These are phyloP conservation scores for Thymelicus lineola DNA, from an alignment of 2,888 invertebrate species.

Conservation along the genomic window DNA sequence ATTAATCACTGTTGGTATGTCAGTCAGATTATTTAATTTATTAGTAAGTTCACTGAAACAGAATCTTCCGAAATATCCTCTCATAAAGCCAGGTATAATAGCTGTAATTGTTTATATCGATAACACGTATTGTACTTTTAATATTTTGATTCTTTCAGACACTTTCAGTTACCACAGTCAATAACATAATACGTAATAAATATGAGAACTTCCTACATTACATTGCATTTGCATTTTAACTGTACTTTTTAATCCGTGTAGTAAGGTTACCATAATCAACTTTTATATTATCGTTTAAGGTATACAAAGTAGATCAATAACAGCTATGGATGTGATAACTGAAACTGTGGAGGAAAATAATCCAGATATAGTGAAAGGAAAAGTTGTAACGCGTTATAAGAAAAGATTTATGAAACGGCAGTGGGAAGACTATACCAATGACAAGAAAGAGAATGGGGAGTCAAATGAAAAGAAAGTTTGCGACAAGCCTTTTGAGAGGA, in stretches of 20 bases:
- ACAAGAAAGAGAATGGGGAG: constrained; percentile 72
- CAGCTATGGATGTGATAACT: constrained; percentile 54
- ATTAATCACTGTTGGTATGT: constrained; percentile 67
- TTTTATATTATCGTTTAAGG: constrained; percentile 43
- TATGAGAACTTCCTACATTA: too few species aligned
- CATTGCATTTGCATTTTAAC: too few species aligned
- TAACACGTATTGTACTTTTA: constrained; percentile 40
- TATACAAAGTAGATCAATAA: constrained; percentile 49
- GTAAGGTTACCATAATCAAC: too few species aligned
- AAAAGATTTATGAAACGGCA: constrained; percentile 63
- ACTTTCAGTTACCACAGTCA: too few species aligned
- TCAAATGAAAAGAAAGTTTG: constrained; percentile 60
- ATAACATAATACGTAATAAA: too few species aligned
- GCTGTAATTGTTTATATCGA: constrained; percentile 29
- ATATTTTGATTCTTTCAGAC: too few species aligned
- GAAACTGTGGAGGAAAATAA: constrained; percentile 48
- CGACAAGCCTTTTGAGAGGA: constrained; percentile 78
- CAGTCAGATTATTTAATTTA: constrained; percentile 66
- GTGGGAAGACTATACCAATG: constrained; percentile 64
- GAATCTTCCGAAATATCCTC: constrained; percentile 62
- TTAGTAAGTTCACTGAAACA: constrained; percentile 66
- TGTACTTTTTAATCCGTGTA: too few species aligned
- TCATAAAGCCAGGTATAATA: constrained; percentile 59
- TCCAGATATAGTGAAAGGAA: constrained; percentile 57
- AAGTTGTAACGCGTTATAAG: constrained; percentile 59